Percentiles rank a stretch among this genome's conserved stretches.
phyloP scores from a whole-genome alignment of 2,888 invertebrate genomes.

The Mythimna impura region DNA sequence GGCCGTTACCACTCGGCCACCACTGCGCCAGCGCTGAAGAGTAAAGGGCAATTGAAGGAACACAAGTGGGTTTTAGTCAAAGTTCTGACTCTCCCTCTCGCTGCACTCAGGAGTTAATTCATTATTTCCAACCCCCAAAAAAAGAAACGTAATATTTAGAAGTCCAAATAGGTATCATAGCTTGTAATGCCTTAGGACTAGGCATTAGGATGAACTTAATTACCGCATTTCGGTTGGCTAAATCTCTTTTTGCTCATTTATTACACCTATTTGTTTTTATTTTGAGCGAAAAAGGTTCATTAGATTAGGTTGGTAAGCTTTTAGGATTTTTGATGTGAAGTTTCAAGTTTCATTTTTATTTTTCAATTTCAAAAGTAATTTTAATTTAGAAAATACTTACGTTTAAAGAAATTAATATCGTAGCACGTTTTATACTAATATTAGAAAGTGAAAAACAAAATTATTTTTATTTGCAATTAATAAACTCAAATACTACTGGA shows the following conservation, averaged over 20 bases:
- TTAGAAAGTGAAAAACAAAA: no score
- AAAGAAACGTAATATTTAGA: not conserved
- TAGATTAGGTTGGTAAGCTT: slow-evolving; percentile 10
- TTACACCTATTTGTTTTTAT: slow-evolving; percentile 26
- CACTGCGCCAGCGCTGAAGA: no score
- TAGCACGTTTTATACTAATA: not conserved
- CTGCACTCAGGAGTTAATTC: no score
- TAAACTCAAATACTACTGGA: no score
- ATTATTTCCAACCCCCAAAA: not conserved
- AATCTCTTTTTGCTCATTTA: slow-evolving; percentile 36
- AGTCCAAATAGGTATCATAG: slow-evolving; percentile 15
- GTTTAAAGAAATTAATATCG: not conserved
- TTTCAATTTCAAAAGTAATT: not conserved
- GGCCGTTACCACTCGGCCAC: no score
- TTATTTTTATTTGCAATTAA: no score
- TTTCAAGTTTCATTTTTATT: slow-evolving; percentile 11
- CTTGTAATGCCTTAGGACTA: not conserved
- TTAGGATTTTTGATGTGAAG: slow-evolving; percentile 6
- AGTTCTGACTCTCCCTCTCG: no score
- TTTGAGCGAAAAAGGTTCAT: slow-evolving; percentile 24
- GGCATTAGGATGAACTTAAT: slow-evolving; percentile 35
- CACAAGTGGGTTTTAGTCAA: no score
- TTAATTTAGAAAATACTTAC: not conserved
- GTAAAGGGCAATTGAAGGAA: no score
- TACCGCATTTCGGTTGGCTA: slow-evolving; percentile 21